Conservation (phyloP, 2,888 invertebrate species). For the Drosophila putrida region DNA sequence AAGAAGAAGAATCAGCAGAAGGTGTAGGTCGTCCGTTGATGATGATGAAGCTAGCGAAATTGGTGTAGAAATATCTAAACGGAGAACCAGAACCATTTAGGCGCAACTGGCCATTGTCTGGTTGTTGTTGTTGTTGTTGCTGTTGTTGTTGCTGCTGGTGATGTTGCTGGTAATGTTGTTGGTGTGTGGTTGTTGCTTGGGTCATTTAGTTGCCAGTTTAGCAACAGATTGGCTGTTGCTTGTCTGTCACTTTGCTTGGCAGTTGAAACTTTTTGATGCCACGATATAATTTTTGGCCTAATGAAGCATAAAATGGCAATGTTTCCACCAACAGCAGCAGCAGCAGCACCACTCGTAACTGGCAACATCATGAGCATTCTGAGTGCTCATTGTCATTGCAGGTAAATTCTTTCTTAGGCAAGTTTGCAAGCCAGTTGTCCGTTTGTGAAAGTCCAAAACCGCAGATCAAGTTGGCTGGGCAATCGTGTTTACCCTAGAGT, state of each 20-base stretch:
- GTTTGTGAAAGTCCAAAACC: constrained; percentile 75
- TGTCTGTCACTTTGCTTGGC: constrained; percentile 63
- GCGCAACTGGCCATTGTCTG: constrained; percentile 10
- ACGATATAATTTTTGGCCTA: constrained; percentile 76
- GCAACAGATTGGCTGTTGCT: constrained; percentile 56
- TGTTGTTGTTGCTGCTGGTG: not conserved
- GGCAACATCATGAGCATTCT: constrained; percentile 56
- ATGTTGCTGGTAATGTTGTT: not conserved
- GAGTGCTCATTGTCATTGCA: constrained; percentile 59
- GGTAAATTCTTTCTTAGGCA: constrained; percentile 56
- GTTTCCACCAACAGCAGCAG: constrained; percentile 15
- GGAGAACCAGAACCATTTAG: constrained; percentile 35
- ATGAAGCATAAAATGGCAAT: constrained; percentile 78
- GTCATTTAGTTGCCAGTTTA: constrained; percentile 66
- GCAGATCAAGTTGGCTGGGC: constrained; percentile 66
- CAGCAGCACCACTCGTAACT: constrained; percentile 15
- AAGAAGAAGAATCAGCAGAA: constrained; percentile 17
- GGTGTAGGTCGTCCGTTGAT: constrained; percentile 33
- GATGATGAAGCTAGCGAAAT: constrained; percentile 39
- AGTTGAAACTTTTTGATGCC: constrained; percentile 51
- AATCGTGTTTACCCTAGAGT: constrained; percentile 71
- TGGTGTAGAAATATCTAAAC: constrained; percentile 49
- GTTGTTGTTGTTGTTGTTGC: not conserved
- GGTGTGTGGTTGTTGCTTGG: constrained; percentile 40
- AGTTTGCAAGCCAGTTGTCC: constrained; percentile 49